Percentiles rank a stretch among this genome's conserved stretches.
Evolutionary conservation across 2,113 vertebrate species (phyloP).

Genomic region (Scytalopus superciliaris): DNA sequence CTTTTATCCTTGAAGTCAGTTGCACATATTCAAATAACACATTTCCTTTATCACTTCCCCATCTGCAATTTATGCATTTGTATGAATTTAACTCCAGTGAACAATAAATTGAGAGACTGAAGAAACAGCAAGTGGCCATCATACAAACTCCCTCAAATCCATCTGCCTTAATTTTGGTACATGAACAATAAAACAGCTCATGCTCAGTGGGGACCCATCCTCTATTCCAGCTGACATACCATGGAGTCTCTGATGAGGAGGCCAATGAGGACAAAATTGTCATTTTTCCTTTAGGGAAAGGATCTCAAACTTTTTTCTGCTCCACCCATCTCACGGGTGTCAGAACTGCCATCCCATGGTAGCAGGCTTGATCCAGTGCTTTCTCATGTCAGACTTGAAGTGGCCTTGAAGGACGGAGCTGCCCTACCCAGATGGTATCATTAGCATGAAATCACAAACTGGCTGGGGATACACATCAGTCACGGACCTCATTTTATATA

Average conservation of each 20-base stretch:
- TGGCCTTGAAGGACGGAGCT: not conserved
- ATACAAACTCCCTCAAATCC: not conserved
- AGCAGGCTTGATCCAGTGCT: not conserved
- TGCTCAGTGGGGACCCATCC: not conserved
- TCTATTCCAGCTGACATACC: not conserved
- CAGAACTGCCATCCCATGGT: not conserved
- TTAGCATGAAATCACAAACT: not conserved
- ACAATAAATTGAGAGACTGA: conserved; percentile 16
- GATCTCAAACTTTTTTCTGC: not conserved
- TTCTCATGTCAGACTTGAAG: not conserved
- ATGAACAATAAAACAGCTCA: not conserved
- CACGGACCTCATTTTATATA: not conserved
- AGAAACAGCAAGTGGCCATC: not conserved
- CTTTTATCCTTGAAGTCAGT: not conserved
- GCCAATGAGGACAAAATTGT: not conserved
- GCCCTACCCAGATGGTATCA: not conserved
- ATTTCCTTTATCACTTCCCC: not conserved
- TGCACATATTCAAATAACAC: not conserved
- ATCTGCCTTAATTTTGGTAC: not conserved
- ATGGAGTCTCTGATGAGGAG: not conserved
- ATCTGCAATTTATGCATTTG: not conserved
- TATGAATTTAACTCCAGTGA: not conserved
- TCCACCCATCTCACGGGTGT: accelerated
- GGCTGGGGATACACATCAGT: not conserved
- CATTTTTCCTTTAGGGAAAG: not conserved